Evolutionary conservation across 1,140 invertebrate genomes (phyloP), one percentile per base, ranked within the genome.

Genomic region (Leptinotarsa lineolata): DNA sequence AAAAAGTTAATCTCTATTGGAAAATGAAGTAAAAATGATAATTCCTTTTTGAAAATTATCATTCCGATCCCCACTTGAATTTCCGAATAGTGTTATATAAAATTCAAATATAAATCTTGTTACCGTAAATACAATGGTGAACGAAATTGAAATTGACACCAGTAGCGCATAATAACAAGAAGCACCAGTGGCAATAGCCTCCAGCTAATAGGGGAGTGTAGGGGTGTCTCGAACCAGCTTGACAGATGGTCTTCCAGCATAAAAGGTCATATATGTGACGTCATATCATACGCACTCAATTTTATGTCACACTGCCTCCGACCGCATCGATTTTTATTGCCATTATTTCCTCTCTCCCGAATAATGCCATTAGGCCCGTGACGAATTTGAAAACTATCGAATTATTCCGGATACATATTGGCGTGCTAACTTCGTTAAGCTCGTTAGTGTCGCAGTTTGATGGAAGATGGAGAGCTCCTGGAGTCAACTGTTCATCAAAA

Each of bases 181-280:
- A 77, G 20, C 72, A 21, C 61, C 24, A 69, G 46, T 75, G 72
- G 73, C 75, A 78, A 76, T 77, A 77, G 67, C 73, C 75, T 46
- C 73, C 61, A 73, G 77, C 72, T 69, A 70, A 63, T 63, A 63
- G 61, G 61, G 61, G 61, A 18, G 61, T 30, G 20, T 63, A 22
- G 81, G 69, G 63, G 81, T 67, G 78, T 11, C 54, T 61, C 78
- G 68, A 86, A 78, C 44, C 80, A 78, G 67, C 83, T 77, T 74
- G 85, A 87, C 58, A 82, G 83, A 80, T 87, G 85, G 54, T 79
- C 76, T 24, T 82, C 82, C 75, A 76, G 74, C 70, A 78, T 80
- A 79, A 79, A 76, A 79, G 78, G 78, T 77, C 78, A 79, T 77
- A 79, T 79, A 60, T 64, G 69, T 79, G 78, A 79, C 78, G 78